Percentiles rank a stretch among this genome's conserved stretches.
Evolutionary conservation across 1,140 invertebrate species (phyloP).

Genomic region (Nylanderia fulva): DNA sequence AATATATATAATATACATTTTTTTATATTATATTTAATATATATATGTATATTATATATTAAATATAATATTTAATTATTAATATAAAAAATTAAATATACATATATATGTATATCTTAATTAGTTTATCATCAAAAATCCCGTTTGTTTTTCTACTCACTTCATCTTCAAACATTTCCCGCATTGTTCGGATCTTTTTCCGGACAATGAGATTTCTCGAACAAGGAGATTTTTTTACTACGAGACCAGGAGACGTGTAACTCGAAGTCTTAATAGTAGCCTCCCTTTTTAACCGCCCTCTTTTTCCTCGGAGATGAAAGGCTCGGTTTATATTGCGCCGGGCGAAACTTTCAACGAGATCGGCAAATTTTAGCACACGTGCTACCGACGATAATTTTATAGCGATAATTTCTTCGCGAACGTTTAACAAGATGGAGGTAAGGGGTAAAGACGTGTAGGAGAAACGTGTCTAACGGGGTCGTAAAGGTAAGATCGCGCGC

Average conservation of each 20-base stretch:
- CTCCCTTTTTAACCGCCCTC: not conserved
- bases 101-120: no score
- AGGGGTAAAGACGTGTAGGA: not conserved
- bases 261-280: not conserved
- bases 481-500: slow-evolving; percentile 63
- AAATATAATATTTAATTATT: no score
- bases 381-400: slow-evolving; percentile 3
- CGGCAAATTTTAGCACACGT: not conserved
- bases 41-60: no score
- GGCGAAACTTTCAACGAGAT: not conserved
- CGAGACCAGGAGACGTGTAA: not conserved
- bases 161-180: no score
- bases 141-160: no score
- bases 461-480: slow-evolving; percentile 61
- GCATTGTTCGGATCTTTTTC: not conserved
- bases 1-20: no score
- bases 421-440: not conserved
- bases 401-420: slow-evolving; percentile 4
- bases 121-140: no score
- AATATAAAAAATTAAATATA: no score
- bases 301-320: no score
- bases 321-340: not conserved
- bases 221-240: no score
- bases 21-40: no score
- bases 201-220: not conserved